Conservation (phyloP, 2,797 vertebrate species). For the Oreochromis grahami region DNA sequence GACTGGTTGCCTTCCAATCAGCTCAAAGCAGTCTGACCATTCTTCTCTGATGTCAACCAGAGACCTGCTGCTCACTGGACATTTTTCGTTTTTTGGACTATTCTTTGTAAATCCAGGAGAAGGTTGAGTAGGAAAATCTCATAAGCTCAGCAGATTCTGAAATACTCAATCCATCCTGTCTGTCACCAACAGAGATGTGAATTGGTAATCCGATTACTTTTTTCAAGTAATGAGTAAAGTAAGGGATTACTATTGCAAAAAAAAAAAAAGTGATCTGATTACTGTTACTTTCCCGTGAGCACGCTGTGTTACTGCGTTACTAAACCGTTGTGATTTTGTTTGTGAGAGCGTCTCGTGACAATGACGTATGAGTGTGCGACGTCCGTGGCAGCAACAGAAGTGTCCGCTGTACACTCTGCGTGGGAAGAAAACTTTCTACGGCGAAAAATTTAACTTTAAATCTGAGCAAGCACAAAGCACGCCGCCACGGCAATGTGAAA, state of each 20-base stretch:
- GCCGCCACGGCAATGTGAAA: accelerated
- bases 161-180: not conserved
- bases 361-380: no score
- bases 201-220: not conserved
- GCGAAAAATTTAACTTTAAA: not conserved
- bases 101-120: not conserved
- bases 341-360: not conserved
- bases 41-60: not conserved
- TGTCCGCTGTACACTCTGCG: no score
- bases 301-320: accelerated
- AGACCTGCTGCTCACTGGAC: not conserved
- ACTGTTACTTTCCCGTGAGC: not conserved
- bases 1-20: not conserved
- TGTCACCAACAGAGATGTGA: not conserved
- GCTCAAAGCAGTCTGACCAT: not conserved
- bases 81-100: accelerated
- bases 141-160: not conserved
- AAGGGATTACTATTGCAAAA: not conserved
- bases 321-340: not conserved
- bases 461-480: not conserved
- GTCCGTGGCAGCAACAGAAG: no score
- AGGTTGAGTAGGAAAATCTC: accelerated
- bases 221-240: not conserved
- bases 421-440: not conserved
- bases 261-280: not conserved